These are phyloP conservation scores for Chrysomallon squamiferum DNA, from an alignment of 1,140 invertebrate genomes.

Conservation along the genomic window DNA sequence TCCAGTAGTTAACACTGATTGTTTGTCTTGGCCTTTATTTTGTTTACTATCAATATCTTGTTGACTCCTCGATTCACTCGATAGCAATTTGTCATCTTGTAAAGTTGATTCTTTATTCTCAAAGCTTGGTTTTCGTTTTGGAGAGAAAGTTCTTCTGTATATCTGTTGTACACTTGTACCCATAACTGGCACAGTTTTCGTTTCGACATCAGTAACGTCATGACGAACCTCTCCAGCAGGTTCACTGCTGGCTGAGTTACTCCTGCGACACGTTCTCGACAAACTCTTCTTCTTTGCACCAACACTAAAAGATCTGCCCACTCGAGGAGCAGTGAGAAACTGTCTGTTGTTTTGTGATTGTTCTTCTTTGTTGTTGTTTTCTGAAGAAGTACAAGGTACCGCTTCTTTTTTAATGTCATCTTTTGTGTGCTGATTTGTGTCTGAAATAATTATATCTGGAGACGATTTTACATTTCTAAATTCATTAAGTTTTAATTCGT, in stretches of 20 bases:
- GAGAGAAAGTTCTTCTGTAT: slow-evolving; percentile 27
- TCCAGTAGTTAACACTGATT: not conserved
- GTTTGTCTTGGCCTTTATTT: not conserved
- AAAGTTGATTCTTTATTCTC: not conserved
- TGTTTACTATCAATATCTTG: not conserved
- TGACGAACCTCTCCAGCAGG: not conserved
- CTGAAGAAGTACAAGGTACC: too few species aligned
- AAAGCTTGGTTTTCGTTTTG: not conserved
- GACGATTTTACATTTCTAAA: too few species aligned
- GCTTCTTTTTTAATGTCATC: too few species aligned
- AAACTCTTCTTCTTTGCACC: not conserved
- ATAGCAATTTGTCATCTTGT: not conserved
- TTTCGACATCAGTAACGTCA: not conserved
- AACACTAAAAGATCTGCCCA: not conserved
- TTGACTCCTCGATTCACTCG: not conserved
- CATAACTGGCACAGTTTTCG: slow-evolving; percentile 22
- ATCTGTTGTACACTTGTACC: slow-evolving; percentile 19
- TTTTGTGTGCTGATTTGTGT: too few species aligned
- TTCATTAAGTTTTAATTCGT: too few species aligned
- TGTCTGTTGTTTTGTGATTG: not conserved
- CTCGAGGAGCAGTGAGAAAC: too few species aligned
- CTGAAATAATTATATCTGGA: too few species aligned
- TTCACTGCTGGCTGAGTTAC: not conserved
- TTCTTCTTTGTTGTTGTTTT: not conserved
- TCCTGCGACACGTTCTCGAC: not conserved